Conservation (phyloP, 2,888 invertebrate species). For the Cephus sareptanus region DNA sequence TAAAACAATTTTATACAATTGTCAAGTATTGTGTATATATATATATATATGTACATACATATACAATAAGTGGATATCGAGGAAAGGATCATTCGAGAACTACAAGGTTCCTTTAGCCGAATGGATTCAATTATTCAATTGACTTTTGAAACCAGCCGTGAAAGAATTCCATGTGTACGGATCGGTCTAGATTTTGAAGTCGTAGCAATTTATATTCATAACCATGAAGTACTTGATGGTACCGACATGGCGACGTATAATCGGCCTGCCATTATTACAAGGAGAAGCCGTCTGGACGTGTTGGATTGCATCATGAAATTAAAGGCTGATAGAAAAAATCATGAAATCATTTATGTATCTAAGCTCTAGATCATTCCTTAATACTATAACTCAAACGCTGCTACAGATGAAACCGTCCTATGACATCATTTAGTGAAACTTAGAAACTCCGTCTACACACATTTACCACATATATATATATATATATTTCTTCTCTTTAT, state of each 20-base stretch:
- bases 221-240: neutral
- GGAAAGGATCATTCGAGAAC: neutral
- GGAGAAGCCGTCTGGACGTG: neutral
- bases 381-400: neutral
- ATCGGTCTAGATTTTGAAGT: neutral
- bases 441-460: neutral
- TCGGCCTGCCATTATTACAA: neutral
- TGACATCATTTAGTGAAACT: neutral
- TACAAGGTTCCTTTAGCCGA: neutral
- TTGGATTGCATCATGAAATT: neutral
- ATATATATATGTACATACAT: too few species aligned
- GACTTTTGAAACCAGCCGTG: neutral
- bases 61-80: neutral
- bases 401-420: neutral
- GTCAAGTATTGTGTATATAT: neutral
- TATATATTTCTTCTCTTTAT: neutral
- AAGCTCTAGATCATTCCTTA: neutral
- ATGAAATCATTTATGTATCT: neutral
- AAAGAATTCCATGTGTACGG: neutral
- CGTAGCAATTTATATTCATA: neutral
- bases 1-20: neutral
- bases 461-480: neutral
- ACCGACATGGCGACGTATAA: neutral
- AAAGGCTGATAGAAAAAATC: neutral
- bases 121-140: neutral